Base-by-base conservation (phyloP, 2,113 vertebrate genomes). In the Machaerirhynchus nigripectus region DNA sequence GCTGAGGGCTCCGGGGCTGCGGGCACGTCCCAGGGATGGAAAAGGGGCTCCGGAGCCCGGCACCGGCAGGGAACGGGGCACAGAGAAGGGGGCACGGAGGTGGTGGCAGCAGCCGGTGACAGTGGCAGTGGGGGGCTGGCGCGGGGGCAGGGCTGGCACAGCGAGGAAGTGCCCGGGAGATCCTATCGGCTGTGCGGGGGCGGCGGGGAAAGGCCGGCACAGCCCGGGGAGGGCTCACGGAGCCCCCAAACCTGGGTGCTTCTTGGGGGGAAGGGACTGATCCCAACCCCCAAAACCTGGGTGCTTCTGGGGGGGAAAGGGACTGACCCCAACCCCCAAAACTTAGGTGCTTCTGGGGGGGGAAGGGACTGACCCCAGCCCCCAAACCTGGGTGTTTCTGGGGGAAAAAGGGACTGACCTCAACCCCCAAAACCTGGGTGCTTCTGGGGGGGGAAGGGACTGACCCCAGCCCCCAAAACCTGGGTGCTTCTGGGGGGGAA, bases 21-120 rank as follows among this genome's bases (percentile, higher is more conserved):
- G 8, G 9, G 13, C 18, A 2, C n/a, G 6, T 15, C 50, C 50
- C 4, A 0, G 9, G 30, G 31, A 9, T 2, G 57, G n/a, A 6
- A 7, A 35, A 56, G 15, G 12, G 47, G 33, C 8, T n/a, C 10
- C 14, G 3, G 31, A 49, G 39, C 9, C n/a, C 5, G 49, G 42
- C 31, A 22, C 30, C 6, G 11, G 7, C 31, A 14, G 28, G 63
- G 63, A 6, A 30, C 9, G 53, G 13, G 49, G 65, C 24, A 68
- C 26, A 9, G 59, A 13, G 24, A 64, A 64, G 14, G 5, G 61
- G 49, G 13, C 33, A 4, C 3, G 2, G 56, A 6, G n/a, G 37
- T 0, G 23, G 44, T 23, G 55, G 33, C 64, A 56, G 52, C 16
- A 30, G 49, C 24, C 49, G 19, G 49, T 4, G 52, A 4, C 46